Evolutionary conservation across 2,113 vertebrate genomes (phyloP), one percentile per base, ranked within the genome.

Genomic region (Lampris incognitus): DNA sequence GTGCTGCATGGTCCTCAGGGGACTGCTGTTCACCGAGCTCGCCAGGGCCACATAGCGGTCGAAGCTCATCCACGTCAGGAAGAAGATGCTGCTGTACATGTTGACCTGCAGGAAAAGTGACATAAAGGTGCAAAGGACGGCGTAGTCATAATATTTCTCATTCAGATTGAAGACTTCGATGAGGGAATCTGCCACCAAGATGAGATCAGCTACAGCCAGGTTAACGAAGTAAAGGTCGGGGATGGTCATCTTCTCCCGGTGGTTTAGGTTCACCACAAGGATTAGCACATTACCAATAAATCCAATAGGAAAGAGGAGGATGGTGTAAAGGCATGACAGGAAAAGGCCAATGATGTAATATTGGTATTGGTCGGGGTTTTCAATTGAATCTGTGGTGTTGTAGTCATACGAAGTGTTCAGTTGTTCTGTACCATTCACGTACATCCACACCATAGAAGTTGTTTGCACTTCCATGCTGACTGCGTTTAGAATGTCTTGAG

Each of bases 1-100:
- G 0, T 97, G 96, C 46, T 96, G 95, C 96, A 97, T 98, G 55
- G 97, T 98, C 85, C 98, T 95, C 65, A 97, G 88, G 0, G 95
- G 88, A 89, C 96, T 94, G 85, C 95, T 96, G 87, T 95, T 95
- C 90, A 97, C 94, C 9, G 96, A 96, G 89, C 90, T 94, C 24
- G 97, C 96, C 85, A 99, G 93, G 0, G 97, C 98, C 0, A 99
- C 84, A 76, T 98, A 99, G 61, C 98, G 94, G 93, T 99, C 98
- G 3, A 99, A 96, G 89, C 98, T 99, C 98, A 99, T 99, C 98
- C 98, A 99, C 0, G 97, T 99, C 83, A 99, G 96, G 82, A 99
- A 99, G 95, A 99, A 99, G 90, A 99, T 95, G 86, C 98, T 99
- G 95, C 97, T 99, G 92, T 99, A 99, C 97, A 99, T 99, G 94